Evolutionary conservation across 1,140 invertebrate species (phyloP), one percentile per base, ranked within the genome.

Genomic region (Anastrepha obliqua): DNA sequence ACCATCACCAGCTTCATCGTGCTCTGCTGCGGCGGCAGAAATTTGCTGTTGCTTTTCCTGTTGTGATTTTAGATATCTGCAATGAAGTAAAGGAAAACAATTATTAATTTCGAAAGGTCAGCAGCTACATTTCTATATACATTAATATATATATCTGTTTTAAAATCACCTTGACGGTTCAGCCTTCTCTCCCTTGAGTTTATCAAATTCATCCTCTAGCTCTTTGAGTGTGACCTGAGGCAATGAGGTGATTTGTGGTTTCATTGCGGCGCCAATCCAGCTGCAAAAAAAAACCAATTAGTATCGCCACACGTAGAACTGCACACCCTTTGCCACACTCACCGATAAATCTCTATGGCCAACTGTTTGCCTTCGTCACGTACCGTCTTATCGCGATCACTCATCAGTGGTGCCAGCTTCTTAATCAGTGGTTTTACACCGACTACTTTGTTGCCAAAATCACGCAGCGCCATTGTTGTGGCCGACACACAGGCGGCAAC

Each of bases 361-460:
- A 99, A 94, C 60, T 95, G 94, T 93, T 99, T 99, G 78, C 97
- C 96, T 94, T 99, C 98, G 90, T 99, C 98, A 87, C 98, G 94
- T 0, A 99, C 98, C 88, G 93, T 95, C 92, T 99, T 99, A 93
- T 99, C 98, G 89, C 98, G 95, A 91, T 99, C 97, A 88, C 98
- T 97, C 59, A 99, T 94, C 55, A 99, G 94, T 4, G 95, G 94
- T 5, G 96, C 95, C 42, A 98, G 95, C 91, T 97, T 97, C 92
- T 99, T 99, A 64, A 99, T 95, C 88, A 99, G 93, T 7, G 97
- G 96, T 92, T 99, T 99, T 4, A 99, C 94, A 87, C 95, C 96
- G 20, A 99, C 96, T 1, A 99, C 96, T 94, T 99, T 99, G 55
- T 97, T 95, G 15, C 98, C 98, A 95, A 99, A 99, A 91, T 98